Percentiles rank a stretch among this genome's conserved stretches.
Conservation (phyloP, 2,797 vertebrate genomes). For the Euthynnus affinis region DNA sequence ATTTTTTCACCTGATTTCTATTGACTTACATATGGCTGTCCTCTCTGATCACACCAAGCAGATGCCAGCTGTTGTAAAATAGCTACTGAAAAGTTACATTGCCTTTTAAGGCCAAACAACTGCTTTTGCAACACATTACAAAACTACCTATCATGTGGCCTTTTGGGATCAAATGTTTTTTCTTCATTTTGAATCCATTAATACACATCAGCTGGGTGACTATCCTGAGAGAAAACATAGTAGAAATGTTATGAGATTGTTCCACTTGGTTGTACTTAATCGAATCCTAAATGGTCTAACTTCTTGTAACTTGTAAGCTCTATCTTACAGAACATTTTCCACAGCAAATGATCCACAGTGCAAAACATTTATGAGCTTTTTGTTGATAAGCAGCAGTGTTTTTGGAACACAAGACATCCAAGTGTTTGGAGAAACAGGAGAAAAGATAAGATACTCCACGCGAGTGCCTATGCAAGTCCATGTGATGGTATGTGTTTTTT, state of each 20-base stretch:
- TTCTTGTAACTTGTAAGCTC: no score
- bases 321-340: constrained; percentile 10
- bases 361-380: constrained; percentile 1
- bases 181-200: constrained; percentile 10
- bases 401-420: neutral
- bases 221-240: constrained; percentile 1
- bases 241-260: constrained; percentile 10
- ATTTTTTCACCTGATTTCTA: neutral
- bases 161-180: neutral
- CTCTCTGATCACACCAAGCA: neutral
- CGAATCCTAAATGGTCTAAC: constrained; percentile 7
- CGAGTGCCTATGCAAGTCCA: neutral
- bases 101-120: neutral
- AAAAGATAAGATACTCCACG: constrained; percentile 2
- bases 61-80: neutral
- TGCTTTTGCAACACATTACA: neutral
- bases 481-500: neutral
- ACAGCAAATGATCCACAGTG: constrained; percentile 4
- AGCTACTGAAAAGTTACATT: neutral
- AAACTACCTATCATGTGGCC: neutral
- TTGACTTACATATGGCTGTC: neutral
- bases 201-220: neutral
- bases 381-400: constrained; percentile 18
- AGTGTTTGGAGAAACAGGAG: constrained; percentile 1
- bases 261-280: constrained; percentile 13